Conservation (phyloP, 2,888 invertebrate species). For the Drosophila eohydei region DNA sequence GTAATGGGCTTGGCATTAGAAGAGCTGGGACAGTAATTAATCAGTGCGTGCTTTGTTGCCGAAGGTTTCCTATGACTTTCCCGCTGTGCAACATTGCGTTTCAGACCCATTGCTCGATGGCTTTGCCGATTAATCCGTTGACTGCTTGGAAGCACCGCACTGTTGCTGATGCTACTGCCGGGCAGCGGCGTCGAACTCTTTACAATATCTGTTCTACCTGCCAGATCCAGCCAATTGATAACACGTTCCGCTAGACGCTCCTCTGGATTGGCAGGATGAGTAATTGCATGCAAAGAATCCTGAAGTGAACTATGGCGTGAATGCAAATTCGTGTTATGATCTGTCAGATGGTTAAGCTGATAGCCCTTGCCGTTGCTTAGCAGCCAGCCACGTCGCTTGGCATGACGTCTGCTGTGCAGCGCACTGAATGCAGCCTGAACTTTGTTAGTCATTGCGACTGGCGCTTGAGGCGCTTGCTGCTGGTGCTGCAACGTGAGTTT, state of each 20-base stretch:
- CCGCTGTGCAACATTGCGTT: slow-evolving; percentile 45
- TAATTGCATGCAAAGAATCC: slow-evolving; percentile 59
- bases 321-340: slow-evolving; percentile 57
- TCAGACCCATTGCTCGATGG: slow-evolving; percentile 48
- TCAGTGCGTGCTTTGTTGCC: slow-evolving; percentile 14
- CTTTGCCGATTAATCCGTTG: slow-evolving; percentile 41
- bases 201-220: slow-evolving; percentile 86
- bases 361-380: slow-evolving; percentile 55
- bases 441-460: slow-evolving; percentile 29
- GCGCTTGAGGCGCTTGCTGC: slow-evolving; percentile 47
- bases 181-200: slow-evolving; percentile 49
- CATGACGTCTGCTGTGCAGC: slow-evolving; percentile 55
- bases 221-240: slow-evolving; percentile 91
- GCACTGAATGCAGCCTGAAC: slow-evolving; percentile 20
- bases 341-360: slow-evolving; percentile 49
- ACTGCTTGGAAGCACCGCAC: slow-evolving; percentile 30
- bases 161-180: slow-evolving; percentile 32
- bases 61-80: slow-evolving; percentile 37
- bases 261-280: slow-evolving; percentile 69
- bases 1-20: slow-evolving; percentile 83
- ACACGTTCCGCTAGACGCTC: slow-evolving; percentile 89
- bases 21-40: slow-evolving; percentile 32
- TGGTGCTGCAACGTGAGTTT: slow-evolving; percentile 68
- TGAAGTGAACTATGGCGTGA: slow-evolving; percentile 81
- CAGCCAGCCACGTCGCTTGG: slow-evolving; percentile 56